Base-by-base conservation (phyloP, 2,888 invertebrate genomes). In the Caenorhabditis virilis region DNA sequence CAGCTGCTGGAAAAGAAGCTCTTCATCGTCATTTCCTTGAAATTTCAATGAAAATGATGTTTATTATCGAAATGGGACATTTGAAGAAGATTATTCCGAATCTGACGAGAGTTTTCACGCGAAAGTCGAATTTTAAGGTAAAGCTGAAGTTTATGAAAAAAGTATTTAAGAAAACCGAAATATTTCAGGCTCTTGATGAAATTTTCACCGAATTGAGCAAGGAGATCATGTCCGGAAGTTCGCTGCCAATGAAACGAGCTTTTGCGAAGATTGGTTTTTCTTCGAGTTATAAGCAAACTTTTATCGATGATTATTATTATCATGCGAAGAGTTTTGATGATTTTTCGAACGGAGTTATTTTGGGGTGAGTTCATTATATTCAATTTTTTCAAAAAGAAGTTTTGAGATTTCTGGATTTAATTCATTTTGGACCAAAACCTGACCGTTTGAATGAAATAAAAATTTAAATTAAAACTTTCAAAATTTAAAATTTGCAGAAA, bases 271-370 rank as follows among this genome's bases (percentile, higher is more conserved):
- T 67, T 15, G 71, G 67, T 11, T 67, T 71, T 47, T 30, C 23
- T 9, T 50, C 71, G 1, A 30, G 33, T 4, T 67, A 62, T 38
- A 53, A 56, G 20, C 71, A 71, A 39, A 52, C 67, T 0, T 72
- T 69, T 50, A 35, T 69, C 16, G 74, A 74, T 5, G 60, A 69
- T 35, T 59, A 67, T 39, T 67, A 72, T 16, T 74, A 72, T 30
- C 45, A 41, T 5, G 56, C 69, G 11, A 47, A 46, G n/a, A 47
- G 55, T n/a, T 50, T 66, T 41, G 48, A 52, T 6, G 59, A 61
- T 22, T 55, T 72, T 16, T 50, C 54, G 0, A 72, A 74, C 56
- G 74, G 74, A 18, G 38, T 72, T 3, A 57, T 72, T 50, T 43
- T 74, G 4, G 74, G 69, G n/a, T n/a, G n/a, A n/a, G n/a, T n/a